Evolutionary conservation across 2,113 vertebrate genomes (phyloP).

Genomic region (Rhabdornis inornatus): DNA sequence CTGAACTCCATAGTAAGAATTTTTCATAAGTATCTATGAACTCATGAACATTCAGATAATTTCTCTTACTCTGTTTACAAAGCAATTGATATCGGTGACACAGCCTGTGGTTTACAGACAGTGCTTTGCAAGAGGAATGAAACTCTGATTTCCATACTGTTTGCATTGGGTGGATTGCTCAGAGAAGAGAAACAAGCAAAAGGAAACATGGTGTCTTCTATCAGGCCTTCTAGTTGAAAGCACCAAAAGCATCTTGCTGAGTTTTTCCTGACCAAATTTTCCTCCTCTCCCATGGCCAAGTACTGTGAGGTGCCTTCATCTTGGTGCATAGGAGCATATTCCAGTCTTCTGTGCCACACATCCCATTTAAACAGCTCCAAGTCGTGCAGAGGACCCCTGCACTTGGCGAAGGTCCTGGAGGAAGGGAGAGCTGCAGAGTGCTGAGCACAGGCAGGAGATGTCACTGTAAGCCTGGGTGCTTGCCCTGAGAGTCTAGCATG

Average conservation of each 20-base stretch:
- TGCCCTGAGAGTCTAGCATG: fast-evolving
- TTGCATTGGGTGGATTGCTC: background rate
- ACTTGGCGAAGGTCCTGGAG: background rate
- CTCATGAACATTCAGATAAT: background rate
- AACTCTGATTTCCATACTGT: background rate
- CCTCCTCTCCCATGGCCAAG: background rate
- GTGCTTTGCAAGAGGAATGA: background rate
- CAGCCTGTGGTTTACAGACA: background rate
- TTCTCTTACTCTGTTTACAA: background rate
- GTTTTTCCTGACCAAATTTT: background rate
- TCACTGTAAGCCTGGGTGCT: background rate
- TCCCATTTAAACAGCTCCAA: background rate
- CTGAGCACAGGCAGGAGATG: background rate
- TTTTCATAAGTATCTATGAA: background rate
- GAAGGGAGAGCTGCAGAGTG: too few relatives aligned
- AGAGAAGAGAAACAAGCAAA: background rate
- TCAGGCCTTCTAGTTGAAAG: background rate
- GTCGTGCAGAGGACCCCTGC: fast-evolving
- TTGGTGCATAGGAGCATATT: background rate
- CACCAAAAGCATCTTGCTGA: background rate
- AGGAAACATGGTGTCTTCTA: background rate
- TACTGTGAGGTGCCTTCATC: background rate
- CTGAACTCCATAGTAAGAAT: background rate
- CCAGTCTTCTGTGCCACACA: fast-evolving
- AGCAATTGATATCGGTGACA: background rate